phyloP scores from a whole-genome alignment of 2,797 vertebrate genomes.

The Urosaurus nigricauda region DNA sequence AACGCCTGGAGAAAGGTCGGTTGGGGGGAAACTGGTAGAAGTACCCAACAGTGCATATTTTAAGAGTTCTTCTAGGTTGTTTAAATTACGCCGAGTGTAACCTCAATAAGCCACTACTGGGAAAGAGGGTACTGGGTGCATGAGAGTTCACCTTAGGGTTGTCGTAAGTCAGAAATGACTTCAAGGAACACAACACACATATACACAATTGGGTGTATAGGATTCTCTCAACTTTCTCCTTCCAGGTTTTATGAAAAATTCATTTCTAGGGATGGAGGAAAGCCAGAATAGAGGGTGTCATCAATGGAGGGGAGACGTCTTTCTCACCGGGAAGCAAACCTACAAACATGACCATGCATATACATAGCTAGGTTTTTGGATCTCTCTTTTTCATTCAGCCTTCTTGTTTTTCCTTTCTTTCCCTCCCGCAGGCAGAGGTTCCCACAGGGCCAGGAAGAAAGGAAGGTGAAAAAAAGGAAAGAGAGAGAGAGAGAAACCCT shows the following conservation, averaged over 20 bases:
- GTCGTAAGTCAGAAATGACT: too few species aligned
- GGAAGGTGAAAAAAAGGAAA: not conserved
- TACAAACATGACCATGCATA: not conserved
- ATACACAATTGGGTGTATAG: too few species aligned
- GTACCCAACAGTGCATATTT: not conserved
- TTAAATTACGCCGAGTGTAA: not conserved
- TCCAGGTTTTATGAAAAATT: not conserved
- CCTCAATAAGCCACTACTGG: not conserved
- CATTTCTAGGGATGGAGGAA: too few species aligned
- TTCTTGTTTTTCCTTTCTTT: not conserved
- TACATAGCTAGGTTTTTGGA: not conserved
- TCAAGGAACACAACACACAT: too few species aligned
- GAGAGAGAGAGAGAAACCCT: not conserved
- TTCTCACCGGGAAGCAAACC: not conserved
- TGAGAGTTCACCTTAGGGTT: too few species aligned
- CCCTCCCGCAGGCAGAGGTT: conserved; percentile 16
- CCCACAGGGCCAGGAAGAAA: not conserved
- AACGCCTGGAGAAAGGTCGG: not conserved
- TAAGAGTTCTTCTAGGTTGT: too few species aligned
- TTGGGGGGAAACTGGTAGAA: not conserved
- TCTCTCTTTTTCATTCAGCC: not conserved
- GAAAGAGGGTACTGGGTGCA: too few species aligned
- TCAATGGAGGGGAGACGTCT: not conserved
- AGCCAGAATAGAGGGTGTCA: not conserved
- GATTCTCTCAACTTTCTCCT: not conserved